Evolutionary conservation across 2,113 vertebrate species (phyloP), one percentile per base, ranked within the genome.

Genomic region (Heloderma charlesbogerti): DNA sequence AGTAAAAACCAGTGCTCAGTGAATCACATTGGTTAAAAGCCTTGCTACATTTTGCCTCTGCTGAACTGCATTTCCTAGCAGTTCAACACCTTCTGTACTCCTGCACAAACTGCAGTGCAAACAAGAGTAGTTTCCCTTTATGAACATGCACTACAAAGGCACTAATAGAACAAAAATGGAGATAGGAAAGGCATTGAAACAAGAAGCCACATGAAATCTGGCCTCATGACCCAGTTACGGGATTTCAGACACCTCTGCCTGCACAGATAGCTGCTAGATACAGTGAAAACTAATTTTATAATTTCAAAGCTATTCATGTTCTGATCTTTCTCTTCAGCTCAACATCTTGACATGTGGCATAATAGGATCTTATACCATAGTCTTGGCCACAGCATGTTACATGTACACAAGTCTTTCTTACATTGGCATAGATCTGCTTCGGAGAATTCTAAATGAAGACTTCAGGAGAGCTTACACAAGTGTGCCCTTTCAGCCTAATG

Each of bases 331-430:
- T 81, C 89, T 86, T 1, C 90, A 99, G 99, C 97, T 99, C 57
- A 99, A 99, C 96, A 99, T 99, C 88, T 60, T 96, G 86, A 96
- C 98, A 0, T 99, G 98, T 90, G 98, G 98, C 1, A 67, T 98
- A 3, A 91, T 98, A 2, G 99, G 99, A 0, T 98, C 97, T 0
- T 99, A 99, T 0, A 92, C 97, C 0, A 96, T 99, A 45, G 60
- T 99, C 43, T 95, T 99, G 86, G 98, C 98, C 0, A 69, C 98
- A 81, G 97, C 98, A 90, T 98, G 98, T 88, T 99, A 98, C 22
- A n/a, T 98, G n/a, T 98, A 98, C 95, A 99, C 99, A 79, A 99
- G 98, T 93, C 98, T 99, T 37, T 98, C 99, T 89, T 98, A 98
- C 94, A 98, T 99, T 95, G 98, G 98, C 0, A 95, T 99, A 86